Percentiles rank a stretch among this genome's conserved stretches.
These are phyloP conservation scores for Buceros bicornis DNA, from an alignment of 2,797 vertebrate genomes.

Conservation along the genomic window DNA sequence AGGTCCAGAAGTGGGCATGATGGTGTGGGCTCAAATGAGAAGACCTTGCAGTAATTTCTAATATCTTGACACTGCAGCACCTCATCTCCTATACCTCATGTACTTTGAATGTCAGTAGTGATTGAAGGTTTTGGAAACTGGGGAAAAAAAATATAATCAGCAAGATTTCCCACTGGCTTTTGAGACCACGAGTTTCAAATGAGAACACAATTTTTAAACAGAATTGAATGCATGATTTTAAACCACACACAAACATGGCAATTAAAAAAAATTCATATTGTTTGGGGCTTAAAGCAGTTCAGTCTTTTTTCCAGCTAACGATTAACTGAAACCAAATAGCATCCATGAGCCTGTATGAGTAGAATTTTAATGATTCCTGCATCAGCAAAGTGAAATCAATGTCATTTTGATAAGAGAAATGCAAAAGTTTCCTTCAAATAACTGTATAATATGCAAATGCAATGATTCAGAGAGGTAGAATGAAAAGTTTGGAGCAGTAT, in stretches of 20 bases:
- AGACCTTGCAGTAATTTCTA: constrained; percentile 45
- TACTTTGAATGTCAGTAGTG: constrained; percentile 43
- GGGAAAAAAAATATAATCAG: background rate
- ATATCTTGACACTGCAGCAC: constrained; percentile 21
- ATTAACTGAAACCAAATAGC: background rate
- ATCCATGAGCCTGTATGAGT: background rate
- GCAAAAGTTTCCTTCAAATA: constrained; percentile 50
- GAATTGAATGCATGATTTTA: background rate
- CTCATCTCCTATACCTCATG: background rate
- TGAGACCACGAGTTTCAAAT: constrained; percentile 18
- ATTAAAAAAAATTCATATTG: background rate
- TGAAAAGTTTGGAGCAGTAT: background rate
- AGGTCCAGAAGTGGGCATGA: constrained; percentile 6
- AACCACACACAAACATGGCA: background rate
- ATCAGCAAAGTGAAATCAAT: constrained; percentile 52
- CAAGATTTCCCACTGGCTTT: background rate
- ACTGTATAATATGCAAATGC: constrained; percentile 62
- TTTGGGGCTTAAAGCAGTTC: background rate
- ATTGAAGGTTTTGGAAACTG: background rate
- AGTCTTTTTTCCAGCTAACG: background rate
- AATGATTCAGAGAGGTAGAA: constrained; percentile 18
- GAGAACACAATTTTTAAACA: constrained; percentile 13
- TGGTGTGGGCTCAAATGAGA: constrained; percentile 26
- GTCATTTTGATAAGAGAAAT: constrained; percentile 60
- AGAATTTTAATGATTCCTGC: constrained; percentile 62